These are phyloP conservation scores for Congeria kusceri DNA, from an alignment of 2,888 invertebrate genomes.

Conservation along the genomic window DNA sequence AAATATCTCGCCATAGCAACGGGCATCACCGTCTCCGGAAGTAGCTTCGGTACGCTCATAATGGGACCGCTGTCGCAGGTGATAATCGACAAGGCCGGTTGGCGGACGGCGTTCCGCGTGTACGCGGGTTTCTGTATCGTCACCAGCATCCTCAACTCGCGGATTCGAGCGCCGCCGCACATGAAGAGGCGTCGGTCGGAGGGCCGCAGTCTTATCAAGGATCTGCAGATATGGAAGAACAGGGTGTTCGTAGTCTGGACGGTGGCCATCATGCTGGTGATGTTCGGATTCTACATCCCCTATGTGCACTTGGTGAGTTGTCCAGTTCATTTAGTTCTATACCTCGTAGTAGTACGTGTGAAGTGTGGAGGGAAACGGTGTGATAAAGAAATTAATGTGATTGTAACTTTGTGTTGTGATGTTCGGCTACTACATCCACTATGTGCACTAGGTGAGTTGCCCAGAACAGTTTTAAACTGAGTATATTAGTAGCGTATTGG, in stretches of 20 bases:
- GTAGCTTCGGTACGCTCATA: slow-evolving; percentile 77
- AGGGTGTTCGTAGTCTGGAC: slow-evolving; percentile 77
- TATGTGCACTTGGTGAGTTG: slow-evolving; percentile 79
- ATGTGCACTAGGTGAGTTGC: too few species aligned
- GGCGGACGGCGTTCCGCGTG: slow-evolving; percentile 73
- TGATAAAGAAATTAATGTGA: too few species aligned
- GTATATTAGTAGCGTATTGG: too few species aligned
- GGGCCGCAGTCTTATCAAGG: slow-evolving; percentile 62
- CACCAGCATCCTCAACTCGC: slow-evolving; percentile 59
- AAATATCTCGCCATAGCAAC: slow-evolving; percentile 76
- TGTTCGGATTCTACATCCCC: slow-evolving; percentile 81
- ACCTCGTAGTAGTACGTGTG: too few species aligned
- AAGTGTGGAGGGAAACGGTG: too few species aligned
- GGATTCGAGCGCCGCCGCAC: slow-evolving; percentile 57
- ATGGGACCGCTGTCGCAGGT: slow-evolving; percentile 75
- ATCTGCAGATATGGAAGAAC: slow-evolving; percentile 79
- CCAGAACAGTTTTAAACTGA: too few species aligned
- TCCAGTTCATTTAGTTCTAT: too few species aligned
- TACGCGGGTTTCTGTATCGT: slow-evolving; percentile 65
- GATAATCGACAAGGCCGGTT: slow-evolving; percentile 70
- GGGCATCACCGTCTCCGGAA: slow-evolving; percentile 77
- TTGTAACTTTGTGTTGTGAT: too few species aligned
- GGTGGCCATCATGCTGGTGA: slow-evolving; percentile 71
- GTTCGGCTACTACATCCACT: too few species aligned
- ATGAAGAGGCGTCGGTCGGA: slow-evolving; percentile 29